A percentile compares a stretch with the other conserved stretches of the same genome.
phyloP scores from a whole-genome alignment of 1,140 invertebrate species.

The Drosophila athabasca region DNA sequence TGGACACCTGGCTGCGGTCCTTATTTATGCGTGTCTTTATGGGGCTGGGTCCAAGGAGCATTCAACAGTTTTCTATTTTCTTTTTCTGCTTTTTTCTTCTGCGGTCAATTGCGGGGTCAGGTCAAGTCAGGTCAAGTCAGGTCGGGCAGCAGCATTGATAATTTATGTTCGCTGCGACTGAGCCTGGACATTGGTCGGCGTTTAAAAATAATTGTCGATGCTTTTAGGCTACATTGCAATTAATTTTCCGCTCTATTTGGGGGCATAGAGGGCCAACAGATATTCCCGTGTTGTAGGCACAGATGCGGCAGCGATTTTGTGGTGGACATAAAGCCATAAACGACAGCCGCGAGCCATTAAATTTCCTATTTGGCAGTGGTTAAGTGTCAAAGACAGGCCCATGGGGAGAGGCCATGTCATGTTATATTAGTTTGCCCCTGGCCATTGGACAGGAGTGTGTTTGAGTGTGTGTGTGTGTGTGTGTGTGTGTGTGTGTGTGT shows the following conservation, averaged over 20 bases:
- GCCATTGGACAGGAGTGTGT: background rate
- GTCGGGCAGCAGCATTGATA: background rate
- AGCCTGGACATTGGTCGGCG: slow-evolving; percentile 6
- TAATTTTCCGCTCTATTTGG: slow-evolving; percentile 24
- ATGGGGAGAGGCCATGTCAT: slow-evolving; percentile 7
- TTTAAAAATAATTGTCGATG: slow-evolving; percentile 50
- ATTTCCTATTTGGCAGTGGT: slow-evolving; percentile 54
- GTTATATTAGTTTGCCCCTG: slow-evolving; percentile 37
- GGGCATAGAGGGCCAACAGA: background rate
- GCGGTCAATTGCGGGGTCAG: slow-evolving; percentile 58
- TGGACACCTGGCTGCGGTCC: slow-evolving; percentile 43
- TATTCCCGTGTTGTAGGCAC: slow-evolving; percentile 6
- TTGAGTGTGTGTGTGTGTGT: background rate
- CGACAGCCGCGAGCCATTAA: slow-evolving; percentile 41
- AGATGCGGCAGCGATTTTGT: slow-evolving; percentile 23
- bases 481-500: too few relatives aligned
- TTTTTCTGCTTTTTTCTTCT: slow-evolving; percentile 12
- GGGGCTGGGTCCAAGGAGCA: slow-evolving; percentile 15
- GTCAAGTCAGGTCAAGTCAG: background rate
- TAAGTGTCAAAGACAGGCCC: slow-evolving; percentile 48
- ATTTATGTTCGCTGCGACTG: slow-evolving; percentile 35
- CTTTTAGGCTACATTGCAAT: slow-evolving; percentile 38
- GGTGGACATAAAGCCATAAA: slow-evolving; percentile 34
- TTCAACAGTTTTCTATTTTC: slow-evolving; percentile 32
- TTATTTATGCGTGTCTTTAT: slow-evolving; percentile 48